A percentile compares a stretch with the other conserved stretches of the same genome.
Evolutionary conservation across 2,797 vertebrate species (phyloP).

Genomic region (Scolopax rusticola): DNA sequence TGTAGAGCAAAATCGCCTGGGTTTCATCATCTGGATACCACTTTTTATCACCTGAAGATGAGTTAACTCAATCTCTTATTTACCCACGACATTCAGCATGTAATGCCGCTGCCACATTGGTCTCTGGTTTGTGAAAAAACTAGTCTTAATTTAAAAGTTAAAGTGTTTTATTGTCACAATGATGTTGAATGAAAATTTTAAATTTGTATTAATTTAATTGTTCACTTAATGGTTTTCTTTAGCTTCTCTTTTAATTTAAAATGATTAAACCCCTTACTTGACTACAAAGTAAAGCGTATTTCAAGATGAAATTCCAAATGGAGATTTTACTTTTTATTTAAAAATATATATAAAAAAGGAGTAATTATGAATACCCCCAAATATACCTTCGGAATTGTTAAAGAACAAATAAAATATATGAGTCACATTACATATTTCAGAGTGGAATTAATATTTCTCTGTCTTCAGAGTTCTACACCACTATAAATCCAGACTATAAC

Average conservation of each 20-base stretch:
- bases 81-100: not conserved
- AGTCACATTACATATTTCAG: not conserved
- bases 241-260: not conserved
- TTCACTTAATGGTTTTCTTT: not conserved
- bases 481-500: not conserved
- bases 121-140: not conserved
- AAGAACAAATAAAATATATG: not conserved
- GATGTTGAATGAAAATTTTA: not conserved
- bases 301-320: not conserved
- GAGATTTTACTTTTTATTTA: not conserved
- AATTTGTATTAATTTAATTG: not conserved
- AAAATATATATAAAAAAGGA: not conserved
- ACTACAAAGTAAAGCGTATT: not conserved
- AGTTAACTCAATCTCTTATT: not conserved
- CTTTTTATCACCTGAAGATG: not conserved
- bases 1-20: not conserved
- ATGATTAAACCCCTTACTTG: not conserved
- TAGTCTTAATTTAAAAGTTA: not conserved
- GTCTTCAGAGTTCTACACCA: not conserved
- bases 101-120: not conserved
- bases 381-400: not conserved
- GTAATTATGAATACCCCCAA: not conserved
- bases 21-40: not conserved
- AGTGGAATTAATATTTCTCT: not conserved
- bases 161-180: not conserved